Conservation (phyloP, 1,140 invertebrate species). For the Pogonomyrmex californicus region DNA sequence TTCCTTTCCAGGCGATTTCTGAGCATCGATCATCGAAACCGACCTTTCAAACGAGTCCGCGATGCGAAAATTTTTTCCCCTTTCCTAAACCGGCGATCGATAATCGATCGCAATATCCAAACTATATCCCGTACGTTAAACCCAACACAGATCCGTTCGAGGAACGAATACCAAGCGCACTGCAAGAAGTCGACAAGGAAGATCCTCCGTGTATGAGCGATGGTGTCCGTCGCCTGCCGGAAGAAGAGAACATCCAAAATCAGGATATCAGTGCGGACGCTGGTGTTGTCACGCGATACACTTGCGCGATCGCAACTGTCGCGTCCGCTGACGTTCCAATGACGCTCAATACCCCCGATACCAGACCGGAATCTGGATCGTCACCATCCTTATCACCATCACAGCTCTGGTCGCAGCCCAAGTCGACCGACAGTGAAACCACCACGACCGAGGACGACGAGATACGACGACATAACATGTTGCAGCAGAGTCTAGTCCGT, state of each 20-base stretch:
- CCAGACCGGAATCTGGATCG: neutral
- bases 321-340: conserved; percentile 71
- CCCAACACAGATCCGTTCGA: neutral
- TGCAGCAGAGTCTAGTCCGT: conserved; percentile 81
- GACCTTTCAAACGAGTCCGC: neutral
- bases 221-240: conserved; percentile 1
- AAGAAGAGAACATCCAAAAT: conserved; percentile 83
- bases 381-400: conserved; percentile 40
- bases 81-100: neutral
- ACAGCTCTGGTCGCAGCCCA: conserved; percentile 38
- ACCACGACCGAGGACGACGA: conserved; percentile 74
- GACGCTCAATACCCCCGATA: neutral
- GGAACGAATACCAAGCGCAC: neutral
- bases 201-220: neutral
- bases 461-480: conserved; percentile 83
- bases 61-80: neutral
- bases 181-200: neutral
- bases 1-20: neutral
- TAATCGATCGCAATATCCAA: neutral
- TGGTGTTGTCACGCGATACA: conserved; percentile 83
- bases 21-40: neutral
- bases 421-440: conserved; percentile 34
- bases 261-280: conserved; percentile 83
- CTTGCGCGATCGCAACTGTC: conserved; percentile 83
- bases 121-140: neutral